Percentiles rank a stretch among this genome's conserved stretches.
Conservation (phyloP, 2,797 vertebrate species). For the Chromobotia macracanthus region DNA sequence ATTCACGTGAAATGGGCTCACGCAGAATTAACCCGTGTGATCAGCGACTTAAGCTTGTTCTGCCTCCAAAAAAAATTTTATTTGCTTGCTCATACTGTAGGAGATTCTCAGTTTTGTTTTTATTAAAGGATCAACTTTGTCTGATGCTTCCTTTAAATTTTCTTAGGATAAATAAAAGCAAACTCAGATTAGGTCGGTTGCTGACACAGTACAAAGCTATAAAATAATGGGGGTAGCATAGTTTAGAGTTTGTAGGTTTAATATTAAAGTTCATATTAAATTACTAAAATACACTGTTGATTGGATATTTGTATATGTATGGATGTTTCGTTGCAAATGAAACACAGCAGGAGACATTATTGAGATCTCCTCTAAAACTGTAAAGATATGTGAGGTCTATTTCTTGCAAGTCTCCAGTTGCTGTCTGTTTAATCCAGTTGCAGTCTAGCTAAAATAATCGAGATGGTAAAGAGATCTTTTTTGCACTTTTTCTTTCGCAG, state of each 20-base stretch:
- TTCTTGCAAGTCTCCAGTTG: too few species aligned
- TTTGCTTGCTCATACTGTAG: too few species aligned
- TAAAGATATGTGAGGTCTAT: too few species aligned
- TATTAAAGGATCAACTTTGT: too few species aligned
- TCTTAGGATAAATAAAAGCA: too few species aligned
- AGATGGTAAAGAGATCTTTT: neutral
- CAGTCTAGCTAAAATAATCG: neutral
- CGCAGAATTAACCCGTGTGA: too few species aligned
- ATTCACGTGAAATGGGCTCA: too few species aligned
- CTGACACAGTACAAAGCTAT: neutral
- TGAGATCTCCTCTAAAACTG: neutral
- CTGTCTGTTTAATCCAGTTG: neutral
- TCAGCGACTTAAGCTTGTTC: too few species aligned
- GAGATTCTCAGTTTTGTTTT: too few species aligned
- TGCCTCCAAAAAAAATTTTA: too few species aligned
- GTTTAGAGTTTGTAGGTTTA: neutral
- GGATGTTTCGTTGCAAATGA: neutral
- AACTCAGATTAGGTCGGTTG: too few species aligned
- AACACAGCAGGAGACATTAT: neutral
- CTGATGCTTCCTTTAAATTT: too few species aligned
- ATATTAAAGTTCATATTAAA: neutral
- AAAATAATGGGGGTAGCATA: neutral
- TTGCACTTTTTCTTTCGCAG: neutral
- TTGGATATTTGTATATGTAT: neutral
- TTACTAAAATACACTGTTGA: neutral